phyloP scores from a whole-genome alignment of 2,113 vertebrate species.

The Coptodon bakossiorum region DNA sequence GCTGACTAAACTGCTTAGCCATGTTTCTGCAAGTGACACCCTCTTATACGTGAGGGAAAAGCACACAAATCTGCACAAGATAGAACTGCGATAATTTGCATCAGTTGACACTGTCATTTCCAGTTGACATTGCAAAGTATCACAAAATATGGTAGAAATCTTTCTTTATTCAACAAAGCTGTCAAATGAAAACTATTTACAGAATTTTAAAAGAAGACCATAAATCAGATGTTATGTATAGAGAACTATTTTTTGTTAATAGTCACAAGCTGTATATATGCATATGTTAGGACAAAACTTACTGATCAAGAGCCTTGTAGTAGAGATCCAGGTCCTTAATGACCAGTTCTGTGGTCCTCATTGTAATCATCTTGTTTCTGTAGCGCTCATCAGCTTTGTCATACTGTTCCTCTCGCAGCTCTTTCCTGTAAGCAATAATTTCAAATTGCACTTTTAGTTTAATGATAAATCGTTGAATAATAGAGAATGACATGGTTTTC shows the following conservation, averaged over 20 bases:
- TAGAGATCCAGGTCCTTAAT: constrained; percentile 95
- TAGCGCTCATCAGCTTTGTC: constrained; percentile 84
- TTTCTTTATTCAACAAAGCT: neutral
- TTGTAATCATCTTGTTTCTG: constrained; percentile 91
- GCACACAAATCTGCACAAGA: neutral
- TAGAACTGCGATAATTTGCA: neutral
- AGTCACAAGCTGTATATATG: neutral
- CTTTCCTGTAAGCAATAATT: constrained; percentile 67
- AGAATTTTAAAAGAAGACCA: neutral
- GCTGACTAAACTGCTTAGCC: neutral
- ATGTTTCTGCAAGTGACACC: neutral
- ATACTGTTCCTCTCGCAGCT: constrained; percentile 87
- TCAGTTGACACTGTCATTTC: neutral
- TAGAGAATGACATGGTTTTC: neutral
- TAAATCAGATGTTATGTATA: neutral
- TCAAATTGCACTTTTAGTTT: neutral
- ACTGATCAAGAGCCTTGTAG: constrained; percentile 97
- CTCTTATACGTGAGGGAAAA: neutral
- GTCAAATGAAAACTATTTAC: neutral
- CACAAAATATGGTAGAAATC: neutral
- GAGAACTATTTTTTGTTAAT: neutral
- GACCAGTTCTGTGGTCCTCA: constrained; percentile 93
- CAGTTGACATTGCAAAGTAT: neutral
- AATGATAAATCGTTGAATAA: neutral
- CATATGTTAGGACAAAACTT: constrained; percentile 54